Evolutionary conservation across 2,888 invertebrate genomes (phyloP), one percentile per base, ranked within the genome.

Genomic region (Macaria notata): DNA sequence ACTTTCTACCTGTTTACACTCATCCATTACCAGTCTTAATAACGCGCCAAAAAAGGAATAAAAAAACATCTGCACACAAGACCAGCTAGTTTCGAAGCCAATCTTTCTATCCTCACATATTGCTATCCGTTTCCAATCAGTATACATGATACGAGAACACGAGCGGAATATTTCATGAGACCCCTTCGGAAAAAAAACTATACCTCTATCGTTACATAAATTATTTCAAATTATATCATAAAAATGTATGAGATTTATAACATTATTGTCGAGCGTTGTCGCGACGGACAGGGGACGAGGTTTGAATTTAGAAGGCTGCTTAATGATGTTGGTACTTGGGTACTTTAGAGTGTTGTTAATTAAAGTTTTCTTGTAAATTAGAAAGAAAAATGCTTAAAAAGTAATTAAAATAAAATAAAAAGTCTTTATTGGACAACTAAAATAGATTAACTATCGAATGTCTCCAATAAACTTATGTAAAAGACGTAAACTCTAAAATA

Each of bases 171-270:
- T 59, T 59, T 56, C 59, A 59, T 59, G 59, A 59, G 59, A 46
- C 9, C 55, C 49, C 39, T 45, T 49, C 29, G 55, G 46, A 59
- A 62, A 64, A 64, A 63, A 65, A 61, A 62, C 66, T 68, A 73
- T 65, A 72, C 54, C 48, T 54, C 53, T 31, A 52, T 55, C 53
- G 39, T 54, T 55, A 59, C 56, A 60, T 50, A 62, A 77, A 79
- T 76, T 76, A 78, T 78, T 79, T 76, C 75, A 76, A 82, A 83
- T 79, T 72, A 72, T 72, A 73, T 76, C 70, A 83, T 84, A 81
- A 83, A 84, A 84, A 84, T 83, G 81, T 83, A 84, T 83, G 83
- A 84, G 83, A 81, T 83, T 83, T 82, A 76, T 73, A 71, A 69
- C 68, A 65, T 71, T 79, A 81, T 83, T 83, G 81, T 81, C 72